Evolutionary conservation across 2,113 vertebrate species (phyloP).

Genomic region (Delphinus delphis): DNA sequence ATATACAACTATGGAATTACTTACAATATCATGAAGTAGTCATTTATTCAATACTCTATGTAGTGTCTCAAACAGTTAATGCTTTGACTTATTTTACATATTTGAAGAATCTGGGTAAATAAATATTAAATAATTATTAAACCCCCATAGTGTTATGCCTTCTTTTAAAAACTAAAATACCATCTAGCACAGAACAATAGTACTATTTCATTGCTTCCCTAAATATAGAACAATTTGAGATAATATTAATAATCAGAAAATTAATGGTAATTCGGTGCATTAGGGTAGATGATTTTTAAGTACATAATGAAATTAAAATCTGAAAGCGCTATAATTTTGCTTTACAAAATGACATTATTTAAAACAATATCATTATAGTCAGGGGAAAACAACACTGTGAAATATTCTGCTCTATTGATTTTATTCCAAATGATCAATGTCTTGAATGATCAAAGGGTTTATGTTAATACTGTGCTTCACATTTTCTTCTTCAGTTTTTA

Average conservation of each 20-base stretch:
- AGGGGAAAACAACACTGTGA: conserved; percentile 11
- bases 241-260: conserved; percentile 66
- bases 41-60: background rate
- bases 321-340: background rate
- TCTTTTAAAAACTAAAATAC: conserved; percentile 30
- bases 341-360: conserved; percentile 57
- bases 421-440: conserved; percentile 20
- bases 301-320: conserved; percentile 64
- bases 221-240: conserved; percentile 59
- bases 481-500: conserved; percentile 1
- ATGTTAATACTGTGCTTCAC: background rate
- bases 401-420: conserved; percentile 13
- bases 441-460: conserved; percentile 24
- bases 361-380: conserved; percentile 19
- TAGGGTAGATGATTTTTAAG: conserved; percentile 60
- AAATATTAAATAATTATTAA: conserved; percentile 19
- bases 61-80: background rate
- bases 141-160: background rate
- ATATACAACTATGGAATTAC: background rate
- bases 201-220: conserved; percentile 37
- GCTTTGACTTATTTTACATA: background rate
- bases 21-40: background rate
- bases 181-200: background rate
- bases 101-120: background rate
- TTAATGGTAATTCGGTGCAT: conserved; percentile 56